phyloP scores from a whole-genome alignment of 1,140 invertebrate species.

The Nylanderia fulva region DNA sequence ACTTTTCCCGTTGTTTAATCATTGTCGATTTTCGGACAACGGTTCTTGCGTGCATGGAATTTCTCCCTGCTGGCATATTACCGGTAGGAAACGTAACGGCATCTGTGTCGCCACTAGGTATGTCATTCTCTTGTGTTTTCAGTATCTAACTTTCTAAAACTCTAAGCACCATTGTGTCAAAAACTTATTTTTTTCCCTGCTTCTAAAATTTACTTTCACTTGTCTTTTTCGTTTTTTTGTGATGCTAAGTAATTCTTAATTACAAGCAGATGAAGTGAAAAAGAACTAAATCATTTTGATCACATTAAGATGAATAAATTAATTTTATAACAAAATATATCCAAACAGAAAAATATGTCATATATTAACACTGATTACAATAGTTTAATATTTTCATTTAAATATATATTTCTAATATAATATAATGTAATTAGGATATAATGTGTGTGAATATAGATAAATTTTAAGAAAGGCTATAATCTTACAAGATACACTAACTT shows the following conservation, averaged over 20 bases:
- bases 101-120: not conserved
- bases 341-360: too few relatives aligned
- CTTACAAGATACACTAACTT: not conserved
- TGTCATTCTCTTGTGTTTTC: not conserved
- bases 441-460: not conserved
- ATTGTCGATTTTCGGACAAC: not conserved
- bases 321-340: not conserved
- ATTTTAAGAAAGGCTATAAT: not conserved
- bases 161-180: not conserved
- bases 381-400: too few relatives aligned
- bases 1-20: not conserved
- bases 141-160: not conserved
- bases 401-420: not conserved
- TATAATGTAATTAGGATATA: constrained; percentile 1
- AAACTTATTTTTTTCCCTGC: not conserved
- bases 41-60: not conserved
- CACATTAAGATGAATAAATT: too few relatives aligned
- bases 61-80: not conserved
- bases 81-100: constrained; percentile 22
- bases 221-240: not conserved
- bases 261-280: not conserved
- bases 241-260: not conserved
- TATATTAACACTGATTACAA: too few relatives aligned
- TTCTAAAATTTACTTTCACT: not conserved
- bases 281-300: not conserved